These are phyloP conservation scores for Hypomecis atomaria DNA, from an alignment of 2,888 invertebrate genomes.

Conservation along the genomic window DNA sequence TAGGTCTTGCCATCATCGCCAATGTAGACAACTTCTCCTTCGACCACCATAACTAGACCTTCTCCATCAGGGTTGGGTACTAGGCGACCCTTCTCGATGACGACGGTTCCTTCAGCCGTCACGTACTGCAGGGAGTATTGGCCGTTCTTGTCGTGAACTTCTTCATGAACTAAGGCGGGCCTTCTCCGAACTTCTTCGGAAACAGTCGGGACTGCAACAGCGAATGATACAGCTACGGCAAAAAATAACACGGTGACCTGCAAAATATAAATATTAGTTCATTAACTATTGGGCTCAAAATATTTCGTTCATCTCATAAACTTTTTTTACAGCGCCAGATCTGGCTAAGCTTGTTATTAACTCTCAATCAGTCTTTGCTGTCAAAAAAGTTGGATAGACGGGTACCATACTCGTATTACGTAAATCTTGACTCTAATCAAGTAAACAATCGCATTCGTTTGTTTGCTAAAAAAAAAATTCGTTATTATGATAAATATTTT, in stretches of 20 bases:
- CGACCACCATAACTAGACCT: constrained; percentile 52
- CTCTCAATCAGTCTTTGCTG: no score
- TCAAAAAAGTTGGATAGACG: no score
- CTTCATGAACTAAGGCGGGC: constrained; percentile 59
- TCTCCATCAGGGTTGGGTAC: constrained; percentile 51
- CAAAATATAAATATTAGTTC: constrained; percentile 5
- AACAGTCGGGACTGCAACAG: constrained; percentile 31
- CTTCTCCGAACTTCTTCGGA: constrained; percentile 32
- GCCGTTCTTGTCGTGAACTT: constrained; percentile 58
- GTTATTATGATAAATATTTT: no score
- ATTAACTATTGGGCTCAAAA: no score
- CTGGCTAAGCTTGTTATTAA: no score
- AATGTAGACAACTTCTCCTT: constrained; percentile 56
- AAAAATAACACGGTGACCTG: constrained; percentile 29
- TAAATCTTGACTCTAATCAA: no score
- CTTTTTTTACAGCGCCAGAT: no score
- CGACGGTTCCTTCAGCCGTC: constrained; percentile 61
- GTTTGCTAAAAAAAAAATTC: no score
- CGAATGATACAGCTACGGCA: constrained; percentile 24
- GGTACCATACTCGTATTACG: no score
- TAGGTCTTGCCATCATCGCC: constrained; percentile 54
- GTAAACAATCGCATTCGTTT: no score
- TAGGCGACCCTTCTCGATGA: constrained; percentile 54
- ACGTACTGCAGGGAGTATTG: constrained; percentile 60
- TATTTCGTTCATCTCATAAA: no score